Base-by-base conservation (phyloP, 2,797 vertebrate genomes). In the Champsocephalus gunnari region DNA sequence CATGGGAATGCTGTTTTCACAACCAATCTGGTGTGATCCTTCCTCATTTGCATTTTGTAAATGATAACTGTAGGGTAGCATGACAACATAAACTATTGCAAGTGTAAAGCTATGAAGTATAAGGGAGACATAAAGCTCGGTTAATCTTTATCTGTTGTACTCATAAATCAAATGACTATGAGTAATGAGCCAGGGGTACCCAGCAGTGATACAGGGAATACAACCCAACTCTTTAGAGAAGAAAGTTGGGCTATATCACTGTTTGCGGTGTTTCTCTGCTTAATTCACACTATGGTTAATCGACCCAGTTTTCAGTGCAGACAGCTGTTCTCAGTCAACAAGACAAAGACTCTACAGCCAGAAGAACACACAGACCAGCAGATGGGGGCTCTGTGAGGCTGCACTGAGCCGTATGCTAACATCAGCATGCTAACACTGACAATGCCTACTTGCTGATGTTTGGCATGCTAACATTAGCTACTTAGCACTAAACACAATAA, bases 1-100 rank as follows among this genome's bases (percentile, higher is more conserved):
- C 16, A 57, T 53, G 17, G 64, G 9, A 67, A 63, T 54, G 49
- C 32, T 48, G 12, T 50, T 59, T 58, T 17, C 66, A 47, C 28
- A 13, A 38, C 12, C 49, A 19, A 2, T 58, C 59, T 64, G 24
- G 32, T 73, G 54, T 54, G 21, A 58, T 63, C 9, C 17, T 45
- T 47, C 17, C 9, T 17, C n/a, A 45, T 60, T 47, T 59, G 43
- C 13, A 55, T 54, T 70, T 57, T 34, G n/a, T 34, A 45, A 2
- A 41, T n/a, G 63, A 45, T 44, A 45, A 49, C 61, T 64, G 17
- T 24, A 41, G 12, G 44, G 54, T 24, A 65, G 49, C 59, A 41
- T 24, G 47, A 50, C 34, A 56, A 21, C 43, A 24, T 60, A n/a
- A 58, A 58, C 9, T 19, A 28, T 11, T 12, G 32, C 24, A 24